Evolutionary conservation across 2,888 invertebrate species (phyloP).

Genomic region (Tanytarsus gracilentus): DNA sequence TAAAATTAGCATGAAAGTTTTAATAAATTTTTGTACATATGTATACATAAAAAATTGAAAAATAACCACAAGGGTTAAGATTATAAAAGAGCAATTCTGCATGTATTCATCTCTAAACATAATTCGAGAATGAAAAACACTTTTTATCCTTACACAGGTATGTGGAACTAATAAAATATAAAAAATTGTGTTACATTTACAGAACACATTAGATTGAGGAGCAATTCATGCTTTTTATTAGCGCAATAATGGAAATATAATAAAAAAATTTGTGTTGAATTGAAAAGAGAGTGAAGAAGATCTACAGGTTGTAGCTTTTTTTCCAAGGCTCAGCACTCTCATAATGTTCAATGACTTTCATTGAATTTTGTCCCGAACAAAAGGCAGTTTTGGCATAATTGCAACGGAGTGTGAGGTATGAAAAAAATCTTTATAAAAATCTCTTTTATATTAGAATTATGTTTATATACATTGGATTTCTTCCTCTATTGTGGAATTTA

Average conservation of each 20-base stretch:
- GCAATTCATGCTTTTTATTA: conserved; percentile 15
- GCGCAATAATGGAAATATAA: conserved; percentile 15
- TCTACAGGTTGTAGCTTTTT: conserved; percentile 23
- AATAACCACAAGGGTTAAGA: too few relatives aligned
- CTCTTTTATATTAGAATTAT: conserved; percentile 23
- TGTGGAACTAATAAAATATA: too few relatives aligned
- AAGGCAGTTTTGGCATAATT: conserved; percentile 19
- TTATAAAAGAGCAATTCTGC: too few relatives aligned
- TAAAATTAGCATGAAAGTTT: too few relatives aligned
- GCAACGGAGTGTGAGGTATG: too few relatives aligned
- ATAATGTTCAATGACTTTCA: conserved; percentile 25
- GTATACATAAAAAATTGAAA: too few relatives aligned
- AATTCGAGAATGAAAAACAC: too few relatives aligned
- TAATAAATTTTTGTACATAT: too few relatives aligned
- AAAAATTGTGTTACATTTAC: conserved; percentile 3
- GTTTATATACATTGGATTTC: conserved; percentile 2
- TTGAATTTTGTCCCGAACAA: conserved; percentile 26
- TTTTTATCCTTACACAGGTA: too few relatives aligned
- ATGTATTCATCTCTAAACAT: too few relatives aligned
- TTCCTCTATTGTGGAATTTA: not conserved
- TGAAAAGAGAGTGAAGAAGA: conserved; percentile 16
- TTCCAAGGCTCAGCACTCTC: conserved; percentile 4
- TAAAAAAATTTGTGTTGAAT: not conserved
- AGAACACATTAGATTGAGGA: not conserved
- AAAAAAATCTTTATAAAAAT: conserved; percentile 23